These are phyloP conservation scores for Chionomys nivalis DNA, from an alignment of 2,113 vertebrate species.

Conservation along the genomic window DNA sequence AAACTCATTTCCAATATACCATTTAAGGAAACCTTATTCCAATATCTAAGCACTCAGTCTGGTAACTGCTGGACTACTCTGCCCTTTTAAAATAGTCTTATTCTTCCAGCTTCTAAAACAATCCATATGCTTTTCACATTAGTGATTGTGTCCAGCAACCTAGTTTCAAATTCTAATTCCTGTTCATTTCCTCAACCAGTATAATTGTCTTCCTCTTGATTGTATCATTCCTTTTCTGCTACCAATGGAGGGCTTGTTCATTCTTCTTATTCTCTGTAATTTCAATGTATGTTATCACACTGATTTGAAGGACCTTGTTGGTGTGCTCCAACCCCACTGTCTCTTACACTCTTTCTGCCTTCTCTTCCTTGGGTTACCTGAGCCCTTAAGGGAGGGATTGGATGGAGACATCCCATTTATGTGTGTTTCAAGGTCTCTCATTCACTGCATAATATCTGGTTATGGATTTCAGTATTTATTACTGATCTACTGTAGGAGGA, in stretches of 20 bases:
- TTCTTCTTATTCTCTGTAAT: not conserved
- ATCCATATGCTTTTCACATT: not conserved
- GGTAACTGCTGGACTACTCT: not conserved
- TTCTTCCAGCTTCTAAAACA: not conserved
- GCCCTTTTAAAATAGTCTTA: not conserved
- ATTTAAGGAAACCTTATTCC: not conserved
- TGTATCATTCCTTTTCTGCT: not conserved
- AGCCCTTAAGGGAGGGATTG: not conserved
- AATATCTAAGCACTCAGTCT: not conserved
- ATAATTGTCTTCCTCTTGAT: not conserved
- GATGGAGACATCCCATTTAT: not conserved
- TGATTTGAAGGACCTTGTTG: not conserved
- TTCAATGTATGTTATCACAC: not conserved
- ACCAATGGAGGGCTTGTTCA: not conserved
- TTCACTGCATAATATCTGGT: not conserved
- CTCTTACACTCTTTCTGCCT: not conserved
- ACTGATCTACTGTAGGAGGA: not conserved
- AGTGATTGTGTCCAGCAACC: not conserved
- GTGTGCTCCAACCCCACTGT: accelerated
- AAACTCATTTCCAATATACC: not conserved
- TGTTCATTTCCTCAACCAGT: not conserved
- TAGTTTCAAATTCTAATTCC: not conserved
- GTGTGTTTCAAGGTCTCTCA: not conserved
- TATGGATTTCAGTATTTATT: not conserved
- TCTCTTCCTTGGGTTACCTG: not conserved